Base-by-base conservation (phyloP, 2,113 vertebrate genomes). In the Aptenodytes patagonicus region DNA sequence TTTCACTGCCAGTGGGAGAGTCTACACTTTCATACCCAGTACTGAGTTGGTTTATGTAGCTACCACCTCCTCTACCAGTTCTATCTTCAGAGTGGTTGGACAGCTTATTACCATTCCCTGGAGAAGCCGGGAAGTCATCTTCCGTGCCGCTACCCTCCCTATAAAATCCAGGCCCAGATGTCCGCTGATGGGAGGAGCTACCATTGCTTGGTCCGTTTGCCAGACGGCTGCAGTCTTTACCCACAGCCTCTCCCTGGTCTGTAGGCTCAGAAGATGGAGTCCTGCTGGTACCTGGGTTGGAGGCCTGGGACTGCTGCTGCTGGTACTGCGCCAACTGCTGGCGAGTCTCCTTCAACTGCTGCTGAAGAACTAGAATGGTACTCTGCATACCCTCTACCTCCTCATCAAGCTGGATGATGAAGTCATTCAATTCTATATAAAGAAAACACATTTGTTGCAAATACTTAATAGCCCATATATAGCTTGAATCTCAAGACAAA, bases 371-470 rank as follows among this genome's bases (percentile, higher is more conserved):
- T 58, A 99, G 98, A 97, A 99, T 99, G 98, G 99, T 99, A 95
- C 99, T 99, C 98, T 99, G 99, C 99, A 99, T 99, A 71, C 99
- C 99, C 96, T 99, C 99, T 52, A 99, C 99, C 96, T 99, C 99
- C 97, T 99, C 99, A 93, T 99, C 99, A 65, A 99, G 98, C 97
- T 99, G 99, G 98, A 99, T 99, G 98, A 99, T 99, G 97, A 99
- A 99, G 98, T 99, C 99, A 98, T 99, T 99, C 97, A 99, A 91
- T 90, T 99, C 99, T 99, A 98, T 68, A 70, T 95, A 97, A 93
- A 97, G 82, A 95, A 96, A 97, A 96, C 95, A 95, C 82, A 97
- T 95, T 95, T 82, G 82, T 90, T 93, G 81, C 91, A 97, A 42
- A 97, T n/a, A 93, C 94, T 98, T 97, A 97, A 96, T 97, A 96